phyloP scores from a whole-genome alignment of 2,888 invertebrate genomes.

The Drosophila helvetica region DNA sequence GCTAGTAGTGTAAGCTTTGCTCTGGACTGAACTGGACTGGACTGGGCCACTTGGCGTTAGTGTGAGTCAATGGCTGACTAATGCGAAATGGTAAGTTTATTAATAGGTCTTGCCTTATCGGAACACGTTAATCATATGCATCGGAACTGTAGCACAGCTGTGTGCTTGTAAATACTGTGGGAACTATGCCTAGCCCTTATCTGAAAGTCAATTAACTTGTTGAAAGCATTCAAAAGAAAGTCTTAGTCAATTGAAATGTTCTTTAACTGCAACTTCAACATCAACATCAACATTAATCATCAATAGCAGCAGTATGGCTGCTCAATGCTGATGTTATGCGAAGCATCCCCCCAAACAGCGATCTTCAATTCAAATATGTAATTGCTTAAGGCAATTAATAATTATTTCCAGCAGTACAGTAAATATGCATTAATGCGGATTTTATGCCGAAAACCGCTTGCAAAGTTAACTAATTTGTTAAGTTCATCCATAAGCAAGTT shows the following conservation, averaged over 20 bases:
- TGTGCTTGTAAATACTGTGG: constrained; percentile 1
- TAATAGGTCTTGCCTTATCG: constrained; percentile 1
- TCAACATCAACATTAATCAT: not conserved
- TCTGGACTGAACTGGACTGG: not conserved
- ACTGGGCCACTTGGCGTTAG: not conserved
- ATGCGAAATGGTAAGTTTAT: constrained; percentile 9
- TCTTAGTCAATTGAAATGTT: not conserved
- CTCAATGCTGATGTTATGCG: no score
- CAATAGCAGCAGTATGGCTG: not conserved
- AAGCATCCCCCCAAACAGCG: no score
- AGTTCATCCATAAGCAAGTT: not conserved
- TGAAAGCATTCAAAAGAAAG: not conserved
- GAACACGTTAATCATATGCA: constrained; percentile 14
- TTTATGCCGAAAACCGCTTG: not conserved
- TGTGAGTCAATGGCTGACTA: constrained; percentile 50
- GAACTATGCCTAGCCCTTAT: not conserved
- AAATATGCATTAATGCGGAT: not conserved
- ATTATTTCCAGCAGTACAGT: not conserved
- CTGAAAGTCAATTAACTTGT: not conserved
- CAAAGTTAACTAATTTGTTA: not conserved
- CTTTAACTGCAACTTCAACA: not conserved
- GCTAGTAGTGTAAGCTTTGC: constrained; percentile 66
- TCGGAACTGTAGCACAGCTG: constrained; percentile 13
- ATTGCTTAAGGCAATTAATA: no score
- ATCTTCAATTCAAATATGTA: no score